These are phyloP conservation scores for Epinotia nisella DNA, from an alignment of 2,888 invertebrate species.

Conservation along the genomic window DNA sequence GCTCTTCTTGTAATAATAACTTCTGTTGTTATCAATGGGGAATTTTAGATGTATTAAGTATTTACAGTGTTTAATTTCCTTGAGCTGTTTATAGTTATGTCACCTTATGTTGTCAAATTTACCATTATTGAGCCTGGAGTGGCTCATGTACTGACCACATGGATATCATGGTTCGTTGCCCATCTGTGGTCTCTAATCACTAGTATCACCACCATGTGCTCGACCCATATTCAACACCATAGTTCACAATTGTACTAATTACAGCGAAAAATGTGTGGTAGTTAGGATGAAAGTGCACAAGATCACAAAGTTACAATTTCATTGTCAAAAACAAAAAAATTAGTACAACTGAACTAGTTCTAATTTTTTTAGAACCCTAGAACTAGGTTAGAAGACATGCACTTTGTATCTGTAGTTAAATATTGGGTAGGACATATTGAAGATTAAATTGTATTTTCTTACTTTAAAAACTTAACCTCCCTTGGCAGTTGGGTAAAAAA, in stretches of 20 bases:
- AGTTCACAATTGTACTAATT: too few relatives aligned
- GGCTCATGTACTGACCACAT: not conserved
- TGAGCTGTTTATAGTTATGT: not conserved
- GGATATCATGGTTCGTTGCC: slow-evolving; percentile 1
- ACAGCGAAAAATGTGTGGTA: too few relatives aligned
- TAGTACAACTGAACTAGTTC: too few relatives aligned
- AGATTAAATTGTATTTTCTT: too few relatives aligned
- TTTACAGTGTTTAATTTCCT: slow-evolving; percentile 2
- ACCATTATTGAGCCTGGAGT: not conserved
- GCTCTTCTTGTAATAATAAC: not conserved
- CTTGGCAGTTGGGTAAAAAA: too few relatives aligned
- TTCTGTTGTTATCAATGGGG: slow-evolving; percentile 3
- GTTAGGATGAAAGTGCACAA: too few relatives aligned
- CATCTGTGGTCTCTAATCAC: not conserved
- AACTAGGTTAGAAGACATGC: not conserved
- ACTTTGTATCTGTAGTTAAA: not conserved
- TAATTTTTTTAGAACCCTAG: too few relatives aligned
- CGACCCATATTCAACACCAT: slow-evolving; percentile 17
- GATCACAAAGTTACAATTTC: too few relatives aligned
- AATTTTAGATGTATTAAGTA: slow-evolving; percentile 5
- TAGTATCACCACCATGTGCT: slow-evolving; percentile 2
- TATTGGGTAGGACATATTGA: not conserved
- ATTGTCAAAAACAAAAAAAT: too few relatives aligned
- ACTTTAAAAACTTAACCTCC: too few relatives aligned
- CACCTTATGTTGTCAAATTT: not conserved